These are phyloP conservation scores for Boloria euphrosyne DNA, from an alignment of 2,888 invertebrate species.

Conservation along the genomic window DNA sequence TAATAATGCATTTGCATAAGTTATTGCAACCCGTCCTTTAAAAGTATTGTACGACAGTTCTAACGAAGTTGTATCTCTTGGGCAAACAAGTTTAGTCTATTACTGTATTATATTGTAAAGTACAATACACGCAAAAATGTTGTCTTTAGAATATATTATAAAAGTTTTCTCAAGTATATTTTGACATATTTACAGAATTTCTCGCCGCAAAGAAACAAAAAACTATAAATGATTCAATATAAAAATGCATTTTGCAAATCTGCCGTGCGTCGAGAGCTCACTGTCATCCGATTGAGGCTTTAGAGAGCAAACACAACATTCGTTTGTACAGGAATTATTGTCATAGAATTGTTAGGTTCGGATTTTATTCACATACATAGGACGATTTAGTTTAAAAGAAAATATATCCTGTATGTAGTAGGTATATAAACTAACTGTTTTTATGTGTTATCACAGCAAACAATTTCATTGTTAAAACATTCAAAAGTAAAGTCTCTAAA, in stretches of 20 bases:
- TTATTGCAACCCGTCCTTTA: slow-evolving; percentile 1
- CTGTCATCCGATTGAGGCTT: slow-evolving; percentile 30
- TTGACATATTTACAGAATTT: background rate
- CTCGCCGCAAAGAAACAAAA: slow-evolving; percentile 4
- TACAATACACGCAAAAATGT: background rate
- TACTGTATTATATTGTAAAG: slow-evolving; percentile 1
- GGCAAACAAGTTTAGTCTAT: slow-evolving; percentile 15
- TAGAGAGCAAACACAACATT: slow-evolving; percentile 24
- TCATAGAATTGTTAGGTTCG: slow-evolving; percentile 22
- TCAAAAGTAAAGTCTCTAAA: no score
- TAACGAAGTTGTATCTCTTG: slow-evolving; percentile 10
- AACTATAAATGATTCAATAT: slow-evolving; percentile 29
- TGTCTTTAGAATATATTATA: background rate
- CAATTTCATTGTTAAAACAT: no score
- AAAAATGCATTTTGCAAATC: slow-evolving; percentile 37
- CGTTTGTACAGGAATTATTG: slow-evolving; percentile 26
- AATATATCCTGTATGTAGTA: no score
- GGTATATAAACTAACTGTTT: no score
- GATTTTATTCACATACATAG: slow-evolving; percentile 8
- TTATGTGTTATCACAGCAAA: no score
- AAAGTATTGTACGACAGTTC: slow-evolving; percentile 15
- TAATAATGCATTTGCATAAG: slow-evolving; percentile 11
- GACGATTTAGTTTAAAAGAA: background rate
- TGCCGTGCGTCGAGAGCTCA: slow-evolving; percentile 31
- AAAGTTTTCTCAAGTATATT: background rate